A percentile compares a stretch with the other conserved stretches of the same genome.
Evolutionary conservation across 1,140 invertebrate species (phyloP).

Genomic region (Drosophila novamexicana): DNA sequence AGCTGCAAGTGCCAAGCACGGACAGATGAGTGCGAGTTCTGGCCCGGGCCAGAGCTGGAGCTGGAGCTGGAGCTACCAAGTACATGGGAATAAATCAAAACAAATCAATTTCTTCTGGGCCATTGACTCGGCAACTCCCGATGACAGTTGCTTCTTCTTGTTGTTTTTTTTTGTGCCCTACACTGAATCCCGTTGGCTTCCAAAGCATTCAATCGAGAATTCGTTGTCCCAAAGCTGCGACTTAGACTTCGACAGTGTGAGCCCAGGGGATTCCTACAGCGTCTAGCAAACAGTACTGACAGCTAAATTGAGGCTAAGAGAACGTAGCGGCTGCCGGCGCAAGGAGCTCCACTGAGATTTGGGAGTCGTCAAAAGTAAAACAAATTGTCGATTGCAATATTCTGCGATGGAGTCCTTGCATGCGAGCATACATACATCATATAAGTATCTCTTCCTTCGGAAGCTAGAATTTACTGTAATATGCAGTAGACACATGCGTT

Average conservation of each 20-base stretch:
- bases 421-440: background rate
- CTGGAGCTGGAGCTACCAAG: conserved; percentile 2
- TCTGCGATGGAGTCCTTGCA: conserved; percentile 5
- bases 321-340: conserved; percentile 2
- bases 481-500: background rate
- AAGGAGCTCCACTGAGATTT: conserved; percentile 21
- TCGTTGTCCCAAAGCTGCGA: conserved; percentile 13
- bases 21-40: background rate
- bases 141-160: conserved; percentile 48
- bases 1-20: conserved; percentile 23
- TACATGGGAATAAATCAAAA: conserved; percentile 62
- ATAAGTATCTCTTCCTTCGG: background rate
- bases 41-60: background rate
- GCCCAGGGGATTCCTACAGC: background rate
- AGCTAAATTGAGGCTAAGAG: conserved; percentile 58
- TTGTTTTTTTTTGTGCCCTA: background rate
- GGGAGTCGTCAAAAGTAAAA: conserved; percentile 19
- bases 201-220: conserved; percentile 27
- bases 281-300: conserved; percentile 45
- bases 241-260: conserved; percentile 25
- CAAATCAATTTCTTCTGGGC: conserved; percentile 66
- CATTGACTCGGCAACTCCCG: conserved; percentile 55
- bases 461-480: background rate
- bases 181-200: conserved; percentile 10
- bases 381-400: conserved; percentile 28